Evolutionary conservation across 2,888 invertebrate species (phyloP), one percentile per base, ranked within the genome.

Genomic region (Ptilodon capucinus): DNA sequence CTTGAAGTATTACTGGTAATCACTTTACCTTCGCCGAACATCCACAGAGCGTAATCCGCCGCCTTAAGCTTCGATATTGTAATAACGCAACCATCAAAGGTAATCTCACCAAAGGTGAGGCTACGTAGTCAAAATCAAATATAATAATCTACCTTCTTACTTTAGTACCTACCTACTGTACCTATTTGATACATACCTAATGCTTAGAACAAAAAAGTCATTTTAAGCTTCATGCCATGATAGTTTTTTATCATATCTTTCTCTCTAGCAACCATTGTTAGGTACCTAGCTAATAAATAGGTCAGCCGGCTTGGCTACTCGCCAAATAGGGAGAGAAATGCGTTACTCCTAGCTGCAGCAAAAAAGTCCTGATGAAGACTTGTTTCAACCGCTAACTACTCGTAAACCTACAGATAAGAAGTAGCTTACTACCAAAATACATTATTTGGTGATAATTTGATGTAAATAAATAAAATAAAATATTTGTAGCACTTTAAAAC

Each of bases 11-110:
- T 40, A 34, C 18, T 34, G 25, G 14, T 19, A 43, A 36, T 39
- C 32, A 40, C 44, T 42, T 51, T 43, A 44, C 40, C 14, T 39
- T 32, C 0, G 11, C 34, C 38, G 16, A 45, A 48, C 14, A 39
- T 42, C 14, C 25, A 17, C 32, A 32, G 42, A 16, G n/a, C 28
- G 11, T 51, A 54, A 45, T 48, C 46, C 30, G n/a, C 36, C 43
- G 16, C 21, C 21, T 48, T 46, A 48, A 19, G 11, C 6, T 9
- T 7, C 35, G 42, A 47, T 46, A 21, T 44, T 19, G 17, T n/a
- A 16, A 41, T 30, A 45, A 54, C 32, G 8, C 8, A 8, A 14
- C 2, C 7, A 32, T 32, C 14, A 32, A 32, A 32, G 32, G 32
- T 32, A 32, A 32, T 14, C 32, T 32, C 3, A 3, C 11, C 7